Evolutionary conservation across 2,888 invertebrate species (phyloP).

Genomic region (Amphipyra berbera): DNA sequence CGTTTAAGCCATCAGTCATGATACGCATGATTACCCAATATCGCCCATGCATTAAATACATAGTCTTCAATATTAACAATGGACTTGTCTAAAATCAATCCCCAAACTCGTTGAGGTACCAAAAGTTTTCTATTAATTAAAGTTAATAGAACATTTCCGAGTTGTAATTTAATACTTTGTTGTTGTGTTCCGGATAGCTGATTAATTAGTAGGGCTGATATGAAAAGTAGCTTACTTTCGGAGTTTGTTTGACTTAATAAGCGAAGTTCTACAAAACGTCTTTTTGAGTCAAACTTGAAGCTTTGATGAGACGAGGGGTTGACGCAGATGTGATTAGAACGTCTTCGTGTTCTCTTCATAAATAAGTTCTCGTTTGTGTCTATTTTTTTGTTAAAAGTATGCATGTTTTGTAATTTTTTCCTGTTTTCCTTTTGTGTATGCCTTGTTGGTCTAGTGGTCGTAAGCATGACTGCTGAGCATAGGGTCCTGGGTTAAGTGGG

Average conservation of each 20-base stretch:
- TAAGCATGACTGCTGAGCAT: too few relatives aligned
- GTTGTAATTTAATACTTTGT: conserved; percentile 83
- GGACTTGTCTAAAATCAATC: conserved; percentile 35
- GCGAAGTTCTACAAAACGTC: conserved; percentile 83
- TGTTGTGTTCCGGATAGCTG: conserved; percentile 79
- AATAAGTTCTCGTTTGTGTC: conserved; percentile 37
- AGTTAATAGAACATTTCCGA: conserved; percentile 71
- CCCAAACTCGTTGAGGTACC: conserved; percentile 44
- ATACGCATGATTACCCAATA: too few relatives aligned
- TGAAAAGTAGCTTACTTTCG: conserved; percentile 76
- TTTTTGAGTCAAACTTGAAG: conserved; percentile 81
- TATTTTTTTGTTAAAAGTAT: conserved; percentile 10
- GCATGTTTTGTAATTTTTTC: neutral
- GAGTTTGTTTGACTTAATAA: conserved; percentile 83
- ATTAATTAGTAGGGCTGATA: conserved; percentile 86
- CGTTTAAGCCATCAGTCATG: too few relatives aligned
- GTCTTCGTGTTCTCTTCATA: conserved; percentile 57
- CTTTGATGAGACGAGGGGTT: conserved; percentile 78
- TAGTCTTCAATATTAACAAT: conserved; percentile 10
- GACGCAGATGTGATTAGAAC: conserved; percentile 74
- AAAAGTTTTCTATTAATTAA: conserved; percentile 76
- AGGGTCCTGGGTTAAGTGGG: too few relatives aligned
- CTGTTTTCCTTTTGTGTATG: too few relatives aligned
- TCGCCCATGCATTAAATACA: too few relatives aligned
- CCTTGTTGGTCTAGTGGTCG: too few relatives aligned